Percentiles rank a stretch among this genome's conserved stretches.
Conservation (phyloP, 2,888 invertebrate genomes). For the Pollenia angustigena region DNA sequence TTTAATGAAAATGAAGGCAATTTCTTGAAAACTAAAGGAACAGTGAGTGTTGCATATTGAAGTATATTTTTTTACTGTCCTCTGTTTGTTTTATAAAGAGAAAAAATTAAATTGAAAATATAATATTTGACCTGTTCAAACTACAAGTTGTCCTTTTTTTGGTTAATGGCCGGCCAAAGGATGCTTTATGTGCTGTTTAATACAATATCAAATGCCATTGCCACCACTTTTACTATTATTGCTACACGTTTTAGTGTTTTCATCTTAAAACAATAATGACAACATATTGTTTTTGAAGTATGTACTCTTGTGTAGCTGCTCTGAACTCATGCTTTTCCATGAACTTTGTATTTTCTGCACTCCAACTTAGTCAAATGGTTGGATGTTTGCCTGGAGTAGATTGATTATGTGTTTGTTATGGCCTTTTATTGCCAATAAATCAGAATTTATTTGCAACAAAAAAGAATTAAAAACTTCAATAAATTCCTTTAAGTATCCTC, state of each 20-base stretch:
- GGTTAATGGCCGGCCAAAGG: conserved; percentile 46
- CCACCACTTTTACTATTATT: conserved; percentile 40
- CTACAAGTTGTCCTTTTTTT: conserved; percentile 55
- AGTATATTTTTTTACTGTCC: conserved; percentile 38
- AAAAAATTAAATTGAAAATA: conserved; percentile 49
- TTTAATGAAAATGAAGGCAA: conserved; percentile 76
- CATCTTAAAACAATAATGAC: conserved; percentile 59
- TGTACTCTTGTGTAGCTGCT: conserved; percentile 32
- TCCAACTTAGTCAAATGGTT: background rate
- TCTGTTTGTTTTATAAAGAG: conserved; percentile 39
- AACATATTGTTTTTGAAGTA: conserved; percentile 75
- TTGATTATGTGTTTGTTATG: conserved; percentile 70
- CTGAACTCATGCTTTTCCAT: conserved; percentile 29
- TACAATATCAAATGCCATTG: background rate
- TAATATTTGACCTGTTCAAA: conserved; percentile 71
- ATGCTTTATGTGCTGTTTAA: conserved; percentile 37
- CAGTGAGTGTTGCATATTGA: conserved; percentile 42
- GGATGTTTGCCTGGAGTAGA: conserved; percentile 47
- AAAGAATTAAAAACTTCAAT: conserved; percentile 84
- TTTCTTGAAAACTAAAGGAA: conserved; percentile 56
- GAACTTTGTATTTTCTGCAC: conserved; percentile 22
- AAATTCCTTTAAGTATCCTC: conserved; percentile 83
- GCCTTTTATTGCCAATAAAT: conserved; percentile 84
- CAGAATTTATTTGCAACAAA: conserved; percentile 84
- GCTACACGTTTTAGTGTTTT: conserved; percentile 55